Base-by-base conservation (phyloP, 2,888 invertebrate species). In the Geotrupes spiniger region DNA sequence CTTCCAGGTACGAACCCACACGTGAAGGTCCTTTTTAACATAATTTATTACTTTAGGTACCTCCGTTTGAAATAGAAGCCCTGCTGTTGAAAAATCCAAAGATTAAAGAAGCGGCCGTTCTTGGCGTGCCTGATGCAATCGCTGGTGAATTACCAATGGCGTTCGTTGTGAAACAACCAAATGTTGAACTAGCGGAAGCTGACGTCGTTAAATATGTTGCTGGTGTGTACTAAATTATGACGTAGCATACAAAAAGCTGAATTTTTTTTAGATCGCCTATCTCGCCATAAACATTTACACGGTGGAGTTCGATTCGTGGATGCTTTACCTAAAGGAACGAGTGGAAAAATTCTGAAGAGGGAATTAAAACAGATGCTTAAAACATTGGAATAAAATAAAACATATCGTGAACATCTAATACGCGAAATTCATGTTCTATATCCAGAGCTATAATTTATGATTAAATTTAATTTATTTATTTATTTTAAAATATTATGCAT, bases 1-100 rank as follows among this genome's bases (percentile, higher is more conserved):
- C 6, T 58, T 58, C 25, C 59, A 59, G 37, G 87, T 88, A 36
- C 9, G 36, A 5, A 36, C n/a, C n/a, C 2, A 11, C 11, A 31
- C 6, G 28, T 14, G 8, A 37, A 4, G 16, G 15, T 33, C 25
- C 4, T 11, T 3, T 10, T 14, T 10, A 2, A 28, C 10, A 1
- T n/a, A 12, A 36, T 16, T 12, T 2, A 17, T 14, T 14, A 3
- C 87, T 83, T 62, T 85, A 89, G 80, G 88, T 89, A 12, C 27
- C 92, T 0, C 93, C 93, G 2, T 91, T 92, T 1, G 92, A 93
- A 73, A 71, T 94, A 28, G 93, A 94, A 72, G 84, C 83, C 11
- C 63, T 93, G 38, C 70, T 94, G 27, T 73, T 91, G 42, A 81
- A 81, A 27, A 83, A 89, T 74, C 75, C 80, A 0, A 80, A 79